Conservation (phyloP, 2,113 vertebrate species). For the Dromaius novaehollandiae region DNA sequence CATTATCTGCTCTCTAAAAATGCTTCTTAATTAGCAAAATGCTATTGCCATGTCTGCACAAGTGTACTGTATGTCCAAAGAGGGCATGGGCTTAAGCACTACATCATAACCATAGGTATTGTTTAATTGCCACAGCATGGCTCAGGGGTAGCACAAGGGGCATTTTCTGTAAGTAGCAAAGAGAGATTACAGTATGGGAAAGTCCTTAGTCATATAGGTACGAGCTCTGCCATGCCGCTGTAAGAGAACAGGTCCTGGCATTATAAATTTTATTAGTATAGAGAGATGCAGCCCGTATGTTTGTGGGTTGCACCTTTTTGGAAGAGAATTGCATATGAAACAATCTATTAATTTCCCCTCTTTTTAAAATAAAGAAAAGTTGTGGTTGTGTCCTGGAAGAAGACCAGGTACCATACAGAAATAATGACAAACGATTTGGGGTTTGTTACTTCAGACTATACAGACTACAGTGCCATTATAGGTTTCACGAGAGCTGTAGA, state of each 20-base stretch:
- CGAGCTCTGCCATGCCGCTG: neutral
- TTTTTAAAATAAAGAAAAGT: neutral
- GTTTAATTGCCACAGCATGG: neutral
- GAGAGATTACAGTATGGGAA: neutral
- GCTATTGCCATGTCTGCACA: neutral
- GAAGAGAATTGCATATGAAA: neutral
- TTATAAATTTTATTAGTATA: neutral
- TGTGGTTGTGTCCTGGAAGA: neutral
- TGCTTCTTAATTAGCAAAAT: neutral
- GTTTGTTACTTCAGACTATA: neutral
- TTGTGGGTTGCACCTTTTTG: neutral
- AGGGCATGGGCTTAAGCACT: neutral
- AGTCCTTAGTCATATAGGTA: neutral
- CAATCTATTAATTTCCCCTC: neutral
- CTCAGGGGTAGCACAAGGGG: neutral
- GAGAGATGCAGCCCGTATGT: neutral
- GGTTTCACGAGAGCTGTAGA: neutral
- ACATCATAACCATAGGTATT: neutral
- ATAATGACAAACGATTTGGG: neutral
- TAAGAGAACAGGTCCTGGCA: neutral
- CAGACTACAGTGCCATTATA: neutral
- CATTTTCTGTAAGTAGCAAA: neutral
- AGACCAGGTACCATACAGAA: neutral
- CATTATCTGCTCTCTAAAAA: neutral
- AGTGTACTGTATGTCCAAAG: neutral